Evolutionary conservation across 2,113 vertebrate species (phyloP).

Genomic region (Mobula hypostoma): DNA sequence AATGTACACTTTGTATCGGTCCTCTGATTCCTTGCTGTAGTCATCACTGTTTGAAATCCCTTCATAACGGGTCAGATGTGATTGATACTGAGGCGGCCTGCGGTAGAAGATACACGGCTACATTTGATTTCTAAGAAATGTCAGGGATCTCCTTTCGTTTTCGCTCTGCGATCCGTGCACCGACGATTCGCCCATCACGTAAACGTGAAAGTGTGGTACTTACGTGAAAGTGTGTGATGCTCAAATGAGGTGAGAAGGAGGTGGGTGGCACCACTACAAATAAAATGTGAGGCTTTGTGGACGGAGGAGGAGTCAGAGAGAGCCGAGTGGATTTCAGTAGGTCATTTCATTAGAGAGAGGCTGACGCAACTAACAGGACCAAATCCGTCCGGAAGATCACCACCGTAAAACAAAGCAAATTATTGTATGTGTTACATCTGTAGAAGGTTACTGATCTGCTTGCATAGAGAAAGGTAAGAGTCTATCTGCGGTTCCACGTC

Average conservation of each 20-base stretch:
- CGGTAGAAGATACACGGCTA: too few species aligned
- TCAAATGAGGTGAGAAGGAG: neutral
- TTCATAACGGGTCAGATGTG: too few species aligned
- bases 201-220: neutral
- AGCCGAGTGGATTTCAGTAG: neutral
- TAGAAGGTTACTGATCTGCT: neutral
- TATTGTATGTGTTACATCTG: neutral
- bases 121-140: too few species aligned
- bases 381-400: constrained; percentile 1
- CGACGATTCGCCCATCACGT: neutral
- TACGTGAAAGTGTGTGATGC: neutral
- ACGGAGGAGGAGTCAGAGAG: neutral
- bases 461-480: neutral
- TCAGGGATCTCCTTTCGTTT: too few species aligned
- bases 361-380: constrained; percentile 28
- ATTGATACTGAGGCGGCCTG: too few species aligned
- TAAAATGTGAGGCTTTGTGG: neutral
- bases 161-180: neutral
- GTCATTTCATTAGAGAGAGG: constrained; percentile 4
- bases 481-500: neutral
- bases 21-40: too few species aligned
- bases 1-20: too few species aligned
- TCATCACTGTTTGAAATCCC: too few species aligned
- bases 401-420: neutral
- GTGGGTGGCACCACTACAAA: neutral